Evolutionary conservation across 1,140 invertebrate species (phyloP), one percentile per base, ranked within the genome.

Genomic region (Leptinotarsa lineolata): DNA sequence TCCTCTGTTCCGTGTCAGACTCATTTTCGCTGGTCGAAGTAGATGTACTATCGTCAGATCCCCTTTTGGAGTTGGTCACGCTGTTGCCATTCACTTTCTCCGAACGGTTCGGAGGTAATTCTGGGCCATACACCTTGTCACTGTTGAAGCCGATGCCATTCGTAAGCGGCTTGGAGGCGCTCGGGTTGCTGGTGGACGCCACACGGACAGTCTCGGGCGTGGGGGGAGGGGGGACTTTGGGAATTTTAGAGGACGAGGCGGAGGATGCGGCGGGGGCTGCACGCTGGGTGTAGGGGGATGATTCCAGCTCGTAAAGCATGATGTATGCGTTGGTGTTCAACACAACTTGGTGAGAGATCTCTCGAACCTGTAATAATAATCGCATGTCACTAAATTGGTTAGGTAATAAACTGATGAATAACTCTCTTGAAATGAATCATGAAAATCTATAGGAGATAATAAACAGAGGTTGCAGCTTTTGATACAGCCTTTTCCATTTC

Each of bases 241-340:
- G 39, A 16, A 20, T 64, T 18, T 46, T 71, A 11, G 75, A 73
- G 76, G 82, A 78, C 82, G 84, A 72, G 80, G 15, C 81, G 76
- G 81, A 77, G 71, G 78, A 74, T 63, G 85, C 85, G 74, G 77
- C 20, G 68, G 48, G 30, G 76, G 77, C 76, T 72, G 74, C 13
- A 65, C 68, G 81, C 74, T 83, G 81, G 6, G 79, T 46, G 61
- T 78, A 76, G n/a, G 84, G 81, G 18, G 84, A 79, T 45, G 79
- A 76, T 76, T 92, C 91, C 86, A 93, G 87, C 85, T 95, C 93
- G 83, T 95, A 97, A 76, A 97, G 93, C 88, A 97, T 93, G 63
- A 97, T 94, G 81, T 97, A 97, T 1, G 94, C 93, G 83, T 95
- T 94, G 16, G 92, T 93, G 78, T 89, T 91, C 18, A 95, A 86